Conservation (phyloP, 2,888 invertebrate genomes). For the Macrosiphum euphorbiae region DNA sequence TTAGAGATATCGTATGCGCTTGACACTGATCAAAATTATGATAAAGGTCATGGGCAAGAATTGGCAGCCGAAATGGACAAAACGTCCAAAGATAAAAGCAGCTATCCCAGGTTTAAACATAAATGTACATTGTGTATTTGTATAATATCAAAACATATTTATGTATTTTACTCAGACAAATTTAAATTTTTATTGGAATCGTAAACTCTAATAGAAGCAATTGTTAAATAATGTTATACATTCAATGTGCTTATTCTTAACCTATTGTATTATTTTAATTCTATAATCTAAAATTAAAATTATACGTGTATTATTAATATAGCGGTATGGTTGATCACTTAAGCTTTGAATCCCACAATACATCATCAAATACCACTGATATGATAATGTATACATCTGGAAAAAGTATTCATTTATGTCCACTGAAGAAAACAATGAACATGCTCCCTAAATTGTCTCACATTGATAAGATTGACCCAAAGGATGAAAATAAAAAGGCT, state of each 20-base stretch:
- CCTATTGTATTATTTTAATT: neutral
- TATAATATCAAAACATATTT: neutral
- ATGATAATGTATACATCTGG: conserved; percentile 56
- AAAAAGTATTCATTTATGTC: conserved; percentile 52
- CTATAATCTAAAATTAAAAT: neutral
- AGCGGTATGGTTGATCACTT: conserved; percentile 59
- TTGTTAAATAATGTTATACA: neutral
- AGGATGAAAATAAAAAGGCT: conserved; percentile 26
- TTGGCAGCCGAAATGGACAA: conserved; percentile 18
- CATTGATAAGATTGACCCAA: conserved; percentile 49
- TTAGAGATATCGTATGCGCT: conserved; percentile 45
- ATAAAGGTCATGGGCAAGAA: conserved; percentile 53
- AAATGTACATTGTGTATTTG: neutral
- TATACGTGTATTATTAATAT: neutral
- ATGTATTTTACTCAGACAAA: neutral
- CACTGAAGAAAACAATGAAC: conserved; percentile 47
- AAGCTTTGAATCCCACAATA: conserved; percentile 56
- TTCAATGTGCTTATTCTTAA: neutral
- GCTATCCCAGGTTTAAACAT: conserved; percentile 22
- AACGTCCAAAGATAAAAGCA: conserved; percentile 44
- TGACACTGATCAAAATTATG: conserved; percentile 52
- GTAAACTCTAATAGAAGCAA: neutral
- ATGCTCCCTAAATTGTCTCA: conserved; percentile 61
- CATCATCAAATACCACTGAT: conserved; percentile 44
- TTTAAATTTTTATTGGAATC: neutral